A percentile compares a stretch with the other conserved stretches of the same genome.
phyloP scores from a whole-genome alignment of 2,888 invertebrate species.

The Exephanes ischioxanthus region DNA sequence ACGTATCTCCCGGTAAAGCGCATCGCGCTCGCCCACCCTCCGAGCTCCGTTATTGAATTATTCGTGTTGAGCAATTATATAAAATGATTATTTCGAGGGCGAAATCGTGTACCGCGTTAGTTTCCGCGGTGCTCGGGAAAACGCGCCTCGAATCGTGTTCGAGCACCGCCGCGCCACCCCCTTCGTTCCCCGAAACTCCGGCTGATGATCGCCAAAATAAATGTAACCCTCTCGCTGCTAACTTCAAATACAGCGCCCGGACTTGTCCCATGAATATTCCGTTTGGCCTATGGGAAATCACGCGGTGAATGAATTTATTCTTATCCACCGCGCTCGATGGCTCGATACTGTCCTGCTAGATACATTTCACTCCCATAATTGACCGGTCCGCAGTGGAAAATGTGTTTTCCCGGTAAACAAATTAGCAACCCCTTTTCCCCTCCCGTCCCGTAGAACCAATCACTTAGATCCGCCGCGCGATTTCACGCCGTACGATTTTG shows the following conservation, averaged over 20 bases:
- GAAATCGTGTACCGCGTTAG: constrained; percentile 48
- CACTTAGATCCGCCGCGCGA: constrained; percentile 52
- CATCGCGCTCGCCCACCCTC: constrained; percentile 56
- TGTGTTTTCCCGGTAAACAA: constrained; percentile 32
- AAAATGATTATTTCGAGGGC: constrained; percentile 65
- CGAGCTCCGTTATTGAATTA: constrained; percentile 75
- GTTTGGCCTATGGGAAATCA: constrained; percentile 64
- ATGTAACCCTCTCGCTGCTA: constrained; percentile 25
- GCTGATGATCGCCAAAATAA: constrained; percentile 41
- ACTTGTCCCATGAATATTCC: constrained; percentile 61
- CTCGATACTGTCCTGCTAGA: constrained; percentile 26
- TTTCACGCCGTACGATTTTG: constrained; percentile 21
- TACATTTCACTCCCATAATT: constrained; percentile 52
- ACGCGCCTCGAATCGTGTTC: constrained; percentile 24
- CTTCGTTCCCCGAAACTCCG: not conserved
- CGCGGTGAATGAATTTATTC: constrained; percentile 64
- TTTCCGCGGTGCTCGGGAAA: constrained; percentile 33
- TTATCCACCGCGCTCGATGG: constrained; percentile 47
- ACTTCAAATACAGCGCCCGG: not conserved
- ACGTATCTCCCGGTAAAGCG: constrained; percentile 65
- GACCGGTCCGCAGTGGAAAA: constrained; percentile 24
- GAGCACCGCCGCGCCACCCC: not conserved
- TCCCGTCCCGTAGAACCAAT: constrained; percentile 1
- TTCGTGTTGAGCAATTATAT: constrained; percentile 72
- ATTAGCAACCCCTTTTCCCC: constrained; percentile 19